A percentile compares a stretch with the other conserved stretches of the same genome.
phyloP scores from a whole-genome alignment of 2,113 vertebrate genomes.

The Glaucomys volans region DNA sequence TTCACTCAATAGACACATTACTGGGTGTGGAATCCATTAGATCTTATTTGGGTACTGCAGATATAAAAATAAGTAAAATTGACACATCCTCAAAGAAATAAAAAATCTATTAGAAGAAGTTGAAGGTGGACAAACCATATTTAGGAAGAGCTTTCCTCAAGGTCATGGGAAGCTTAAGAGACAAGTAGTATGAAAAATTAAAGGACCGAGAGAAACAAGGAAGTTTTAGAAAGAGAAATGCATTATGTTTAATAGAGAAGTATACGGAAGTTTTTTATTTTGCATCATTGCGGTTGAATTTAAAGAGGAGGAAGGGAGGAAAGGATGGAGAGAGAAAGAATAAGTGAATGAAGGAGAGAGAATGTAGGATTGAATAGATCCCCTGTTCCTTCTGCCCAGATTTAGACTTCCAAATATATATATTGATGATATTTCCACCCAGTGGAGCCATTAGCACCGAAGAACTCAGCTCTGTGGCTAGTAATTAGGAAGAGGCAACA shows the following conservation, averaged over 20 bases:
- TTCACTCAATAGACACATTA: background rate
- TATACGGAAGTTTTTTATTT: background rate
- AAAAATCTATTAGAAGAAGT: background rate
- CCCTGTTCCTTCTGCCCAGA: background rate
- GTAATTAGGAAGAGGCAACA: constrained; percentile 59
- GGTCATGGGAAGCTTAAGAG: constrained; percentile 5
- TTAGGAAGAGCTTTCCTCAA: constrained; percentile 51
- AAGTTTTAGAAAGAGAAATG: background rate
- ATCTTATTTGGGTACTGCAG: background rate
- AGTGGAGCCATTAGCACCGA: background rate
- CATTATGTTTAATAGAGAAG: background rate
- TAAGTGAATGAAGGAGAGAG: background rate
- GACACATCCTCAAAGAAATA: background rate
- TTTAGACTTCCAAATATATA: background rate
- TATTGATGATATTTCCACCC: background rate
- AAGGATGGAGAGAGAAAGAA: background rate
- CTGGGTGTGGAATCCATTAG: background rate
- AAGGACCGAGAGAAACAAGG: background rate
- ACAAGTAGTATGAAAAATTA: background rate
- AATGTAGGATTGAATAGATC: background rate
- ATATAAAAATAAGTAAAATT: background rate
- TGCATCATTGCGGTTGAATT: constrained; percentile 38
- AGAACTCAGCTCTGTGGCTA: background rate
- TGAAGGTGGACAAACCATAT: background rate
- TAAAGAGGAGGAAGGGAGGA: background rate